Base-by-base conservation (phyloP, 2,113 vertebrate genomes). In the Rhinolophus sinicus region DNA sequence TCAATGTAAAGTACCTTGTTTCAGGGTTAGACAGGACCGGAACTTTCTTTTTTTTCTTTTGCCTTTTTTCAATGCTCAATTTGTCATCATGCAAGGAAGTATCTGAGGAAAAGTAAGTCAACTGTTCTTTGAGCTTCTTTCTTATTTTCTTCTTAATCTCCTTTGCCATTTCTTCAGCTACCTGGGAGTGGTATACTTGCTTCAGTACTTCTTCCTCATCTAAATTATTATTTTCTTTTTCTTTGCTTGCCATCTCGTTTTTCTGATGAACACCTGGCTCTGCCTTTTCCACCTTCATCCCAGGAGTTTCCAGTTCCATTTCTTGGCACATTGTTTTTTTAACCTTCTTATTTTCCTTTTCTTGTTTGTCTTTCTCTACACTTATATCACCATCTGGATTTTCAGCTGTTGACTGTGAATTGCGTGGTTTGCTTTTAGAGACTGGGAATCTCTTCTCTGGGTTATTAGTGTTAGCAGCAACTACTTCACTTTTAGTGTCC, bases 41-140 rank as follows among this genome's bases (percentile, higher is more conserved):
- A 47, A 40, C 86, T 95, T 72, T 99, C 98, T 99, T 99, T 97
- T 99, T 99, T 96, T 99, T 99, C 97, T 99, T 99, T 97, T 99
- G 99, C 6, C 97, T 98, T 21, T 98, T 90, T 76, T 99, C 99
- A 97, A 98, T 99, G 94, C 98, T 99, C 83, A 99, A 81, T 14
- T 95, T 56, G 73, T 93, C 95, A 96, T 98, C 93, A 65, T 93
- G 98, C 78, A 98, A 98, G 97, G 98, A 98, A 97, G 97, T 62
- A 69, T 14, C 86, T 56, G 96, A 97, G 44, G 98, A 95, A 93
- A 98, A 97, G 52, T 96, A 88, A 47, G 97, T 96, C 97, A 98
- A 98, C 96, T 98, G 98, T 84, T 98, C 98, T 87, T 98, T 97
- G 94, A 99, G 98, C 95, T 99, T 99, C 96, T 98, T 99, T 95